Conservation (phyloP, 1,140 invertebrate species). For the Plectrocnemia conspersa region DNA sequence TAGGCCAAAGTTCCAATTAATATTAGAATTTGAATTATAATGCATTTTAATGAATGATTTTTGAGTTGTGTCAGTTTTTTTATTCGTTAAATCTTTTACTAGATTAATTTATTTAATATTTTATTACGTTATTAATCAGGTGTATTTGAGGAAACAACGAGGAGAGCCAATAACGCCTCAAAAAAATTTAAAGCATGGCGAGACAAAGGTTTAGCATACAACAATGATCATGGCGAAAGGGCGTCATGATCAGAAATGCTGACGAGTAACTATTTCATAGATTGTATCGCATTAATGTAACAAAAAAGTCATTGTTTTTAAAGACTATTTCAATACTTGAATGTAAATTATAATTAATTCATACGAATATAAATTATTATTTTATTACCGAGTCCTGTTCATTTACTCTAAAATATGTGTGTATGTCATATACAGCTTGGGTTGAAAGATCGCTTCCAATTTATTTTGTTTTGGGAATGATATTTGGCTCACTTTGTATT, state of each 20-base stretch:
- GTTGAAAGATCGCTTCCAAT: no score
- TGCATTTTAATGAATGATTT: no score
- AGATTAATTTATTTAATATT: no score
- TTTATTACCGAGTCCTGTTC: conserved; percentile 3
- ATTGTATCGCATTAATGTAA: conserved; percentile 5
- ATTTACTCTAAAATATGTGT: no score
- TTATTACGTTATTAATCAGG: no score
- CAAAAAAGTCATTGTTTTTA: conserved; percentile 11
- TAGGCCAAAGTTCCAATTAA: no score
- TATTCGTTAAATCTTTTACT: no score
- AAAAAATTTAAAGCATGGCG: conserved; percentile 25
- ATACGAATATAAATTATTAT: conserved; percentile 7
- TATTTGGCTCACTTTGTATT: no score
- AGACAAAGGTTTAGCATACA: conserved; percentile 32
- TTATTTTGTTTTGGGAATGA: no score
- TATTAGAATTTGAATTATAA: no score
- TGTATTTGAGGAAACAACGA: conserved; percentile 30
- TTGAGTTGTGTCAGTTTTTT: no score
- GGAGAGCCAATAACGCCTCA: conserved; percentile 25
- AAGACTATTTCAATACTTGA: conserved; percentile 7
- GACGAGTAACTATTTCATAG: conserved; percentile 14
- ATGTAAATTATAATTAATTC: conserved; percentile 8
- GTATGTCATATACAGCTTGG: no score
- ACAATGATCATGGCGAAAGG: neutral
- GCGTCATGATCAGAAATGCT: conserved; percentile 9